Evolutionary conservation across 2,888 invertebrate species (phyloP).

Genomic region (Latrodectus elegans): DNA sequence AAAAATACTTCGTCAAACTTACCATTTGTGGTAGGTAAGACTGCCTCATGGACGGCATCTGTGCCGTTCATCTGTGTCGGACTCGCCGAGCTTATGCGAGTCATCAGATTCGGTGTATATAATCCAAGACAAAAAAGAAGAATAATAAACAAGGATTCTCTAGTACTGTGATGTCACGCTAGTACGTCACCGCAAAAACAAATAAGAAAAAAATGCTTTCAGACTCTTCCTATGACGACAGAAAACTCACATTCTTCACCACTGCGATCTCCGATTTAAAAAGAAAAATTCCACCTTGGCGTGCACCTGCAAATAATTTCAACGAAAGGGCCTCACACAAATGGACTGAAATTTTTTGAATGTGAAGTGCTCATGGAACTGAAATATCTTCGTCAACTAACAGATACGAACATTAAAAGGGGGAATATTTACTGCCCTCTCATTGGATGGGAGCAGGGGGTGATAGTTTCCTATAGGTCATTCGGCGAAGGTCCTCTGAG

Average conservation of each 20-base stretch:
- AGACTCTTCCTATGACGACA: too few relatives aligned
- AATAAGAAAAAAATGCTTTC: too few relatives aligned
- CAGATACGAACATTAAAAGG: conserved; percentile 25
- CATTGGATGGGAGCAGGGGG: conserved; percentile 57
- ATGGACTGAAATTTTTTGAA: conserved; percentile 49
- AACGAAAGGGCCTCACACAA: conserved; percentile 10
- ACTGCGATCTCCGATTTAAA: too few relatives aligned
- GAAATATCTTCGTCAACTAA: conserved; percentile 64
- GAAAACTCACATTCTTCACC: too few relatives aligned
- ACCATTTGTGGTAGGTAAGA: conserved; percentile 52
- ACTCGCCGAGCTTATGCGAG: conserved; percentile 52
- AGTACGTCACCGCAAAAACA: too few relatives aligned
- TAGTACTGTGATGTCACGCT: not conserved
- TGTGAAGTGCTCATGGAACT: conserved; percentile 48
- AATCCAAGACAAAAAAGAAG: conserved; percentile 25
- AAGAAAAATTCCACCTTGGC: not conserved
- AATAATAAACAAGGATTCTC: conserved; percentile 1
- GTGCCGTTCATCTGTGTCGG: conserved; percentile 57
- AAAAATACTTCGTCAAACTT: not conserved
- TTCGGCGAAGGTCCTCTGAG: conserved; percentile 60
- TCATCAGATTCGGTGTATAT: conserved; percentile 34
- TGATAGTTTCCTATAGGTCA: conserved; percentile 64
- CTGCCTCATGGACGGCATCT: conserved; percentile 50
- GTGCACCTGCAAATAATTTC: not conserved
- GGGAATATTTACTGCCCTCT: conserved; percentile 28